Conservation (phyloP, 2,113 vertebrate species). For the Ammodytes marinus region DNA sequence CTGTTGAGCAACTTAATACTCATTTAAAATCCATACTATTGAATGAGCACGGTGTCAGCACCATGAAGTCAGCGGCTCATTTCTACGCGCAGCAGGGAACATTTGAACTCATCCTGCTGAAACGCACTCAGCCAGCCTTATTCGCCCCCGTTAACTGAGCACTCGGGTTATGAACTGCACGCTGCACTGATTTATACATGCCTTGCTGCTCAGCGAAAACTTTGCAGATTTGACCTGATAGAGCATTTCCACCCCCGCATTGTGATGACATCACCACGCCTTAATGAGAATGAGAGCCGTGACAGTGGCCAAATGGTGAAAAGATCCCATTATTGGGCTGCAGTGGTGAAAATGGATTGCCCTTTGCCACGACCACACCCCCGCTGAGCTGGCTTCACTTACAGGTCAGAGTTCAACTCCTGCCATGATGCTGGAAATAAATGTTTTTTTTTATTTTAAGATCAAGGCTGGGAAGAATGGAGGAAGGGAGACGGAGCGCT, state of each 20-base stretch:
- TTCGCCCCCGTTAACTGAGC: constrained; percentile 44
- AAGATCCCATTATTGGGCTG: constrained; percentile 52
- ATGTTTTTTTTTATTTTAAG: not conserved
- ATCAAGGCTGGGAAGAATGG: constrained; percentile 28
- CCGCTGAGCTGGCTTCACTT: constrained; percentile 32
- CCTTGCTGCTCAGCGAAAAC: constrained; percentile 49
- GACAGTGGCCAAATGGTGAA: constrained; percentile 45
- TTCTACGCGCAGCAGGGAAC: constrained; percentile 32
- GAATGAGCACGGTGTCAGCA: constrained; percentile 24
- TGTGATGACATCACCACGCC: constrained; percentile 57
- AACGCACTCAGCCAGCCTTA: constrained; percentile 25
- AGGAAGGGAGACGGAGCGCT: constrained; percentile 1
- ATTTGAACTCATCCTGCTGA: constrained; percentile 28
- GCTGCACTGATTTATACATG: constrained; percentile 45
- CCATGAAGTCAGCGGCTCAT: constrained; percentile 37
- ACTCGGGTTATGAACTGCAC: constrained; percentile 42
- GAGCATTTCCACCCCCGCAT: constrained; percentile 51
- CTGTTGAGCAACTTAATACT: constrained; percentile 16
- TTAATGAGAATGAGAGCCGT: constrained; percentile 58
- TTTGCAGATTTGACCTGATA: constrained; percentile 50
- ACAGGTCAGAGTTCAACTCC: constrained; percentile 67
- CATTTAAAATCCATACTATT: constrained; percentile 43
- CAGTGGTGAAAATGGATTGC: constrained; percentile 46
- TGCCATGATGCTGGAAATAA: constrained; percentile 34
- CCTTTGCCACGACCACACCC: constrained; percentile 54